Evolutionary conservation across 2,888 invertebrate genomes (phyloP), one percentile per base, ranked within the genome.

Genomic region (Pollenia angustigena): DNA sequence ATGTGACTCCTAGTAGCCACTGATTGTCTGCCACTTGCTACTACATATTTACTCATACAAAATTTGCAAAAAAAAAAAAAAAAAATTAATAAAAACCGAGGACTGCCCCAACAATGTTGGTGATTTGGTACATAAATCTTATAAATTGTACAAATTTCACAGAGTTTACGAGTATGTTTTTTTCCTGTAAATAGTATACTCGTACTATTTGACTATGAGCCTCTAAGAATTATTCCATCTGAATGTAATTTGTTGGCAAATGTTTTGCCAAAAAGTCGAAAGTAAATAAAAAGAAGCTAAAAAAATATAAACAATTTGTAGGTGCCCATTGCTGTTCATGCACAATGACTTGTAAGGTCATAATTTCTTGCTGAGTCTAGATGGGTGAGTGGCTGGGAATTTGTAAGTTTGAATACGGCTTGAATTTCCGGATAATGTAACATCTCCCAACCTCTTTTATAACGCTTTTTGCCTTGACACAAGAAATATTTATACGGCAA

Each of bases 141-240:
- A 91, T 90, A 90, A 92, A 91, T 92, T 91, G 90, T 92, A 90
- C 90, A 90, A 92, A 90, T 92, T 90, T 90, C 89, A 90, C 90
- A 90, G 90, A 60, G 74, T 84, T 44, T 82, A 68, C 18, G 60
- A 58, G 71, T 44, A 11, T 72, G 89, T 90, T 89, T 79, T 66
- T 46, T 18, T 54, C n/a, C n/a, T 10, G 46, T 8, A 81, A 78
- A 74, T 78, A n/a, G n/a, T n/a, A 60, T 62, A 56, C 56, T 72
- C 42, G 72, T 50, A 42, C 72, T 74, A 81, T 81, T 81, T 81
- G 66, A 72, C 81, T 81, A 50, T 42, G 64, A 81, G 81, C 66
- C 81, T 66, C 52, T 12, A 46, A 84, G 56, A 66, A 84, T 74
- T 52, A 74, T 84, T 68, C 68, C 71, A 60, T 78, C 44, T 56